Percentiles rank a stretch among this genome's conserved stretches.
Conservation (phyloP, 30 jellyfish, hydroid and myxozoan species). For the Phacellophora camtschatica region DNA sequence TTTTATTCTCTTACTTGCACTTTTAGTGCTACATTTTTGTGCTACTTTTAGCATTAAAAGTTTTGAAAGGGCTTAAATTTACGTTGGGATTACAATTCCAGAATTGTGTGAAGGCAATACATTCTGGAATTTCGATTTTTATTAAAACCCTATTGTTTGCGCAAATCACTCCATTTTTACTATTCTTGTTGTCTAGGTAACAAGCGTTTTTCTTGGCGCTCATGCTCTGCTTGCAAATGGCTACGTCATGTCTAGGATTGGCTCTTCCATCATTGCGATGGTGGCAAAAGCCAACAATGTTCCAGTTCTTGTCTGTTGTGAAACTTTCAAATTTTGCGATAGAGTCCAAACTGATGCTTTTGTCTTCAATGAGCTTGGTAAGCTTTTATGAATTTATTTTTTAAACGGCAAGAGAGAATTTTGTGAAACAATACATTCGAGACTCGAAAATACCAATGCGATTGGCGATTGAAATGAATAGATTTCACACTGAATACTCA, state of each 20-base stretch:
- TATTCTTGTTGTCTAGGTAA: constrained; percentile 65
- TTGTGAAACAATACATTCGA: too few species aligned
- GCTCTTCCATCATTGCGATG: constrained; percentile 95
- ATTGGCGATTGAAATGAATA: too few species aligned
- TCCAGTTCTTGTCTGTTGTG: constrained; percentile 99
- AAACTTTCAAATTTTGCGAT: constrained; percentile 95
- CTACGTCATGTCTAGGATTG: constrained; percentile 92
- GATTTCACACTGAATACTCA: too few species aligned
- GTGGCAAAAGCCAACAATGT: constrained; percentile 96
- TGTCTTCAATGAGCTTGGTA: constrained; percentile 97
- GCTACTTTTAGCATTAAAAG: too few species aligned
- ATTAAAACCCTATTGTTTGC: background rate
- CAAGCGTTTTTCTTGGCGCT: constrained; percentile 95
- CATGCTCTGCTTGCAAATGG: constrained; percentile 98
- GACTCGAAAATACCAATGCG: too few species aligned
- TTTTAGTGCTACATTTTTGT: too few species aligned
- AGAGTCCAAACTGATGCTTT: constrained; percentile 98
- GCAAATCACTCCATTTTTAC: background rate
- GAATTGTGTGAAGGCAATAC: too few species aligned
- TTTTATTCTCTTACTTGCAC: too few species aligned
- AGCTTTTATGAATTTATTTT: background rate
- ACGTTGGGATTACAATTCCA: too few species aligned
- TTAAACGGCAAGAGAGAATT: background rate
- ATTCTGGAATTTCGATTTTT: background rate
- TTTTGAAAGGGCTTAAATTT: too few species aligned